Evolutionary conservation across 2,888 invertebrate genomes (phyloP), one percentile per base, ranked within the genome.

Genomic region (Tenthredo livida): DNA sequence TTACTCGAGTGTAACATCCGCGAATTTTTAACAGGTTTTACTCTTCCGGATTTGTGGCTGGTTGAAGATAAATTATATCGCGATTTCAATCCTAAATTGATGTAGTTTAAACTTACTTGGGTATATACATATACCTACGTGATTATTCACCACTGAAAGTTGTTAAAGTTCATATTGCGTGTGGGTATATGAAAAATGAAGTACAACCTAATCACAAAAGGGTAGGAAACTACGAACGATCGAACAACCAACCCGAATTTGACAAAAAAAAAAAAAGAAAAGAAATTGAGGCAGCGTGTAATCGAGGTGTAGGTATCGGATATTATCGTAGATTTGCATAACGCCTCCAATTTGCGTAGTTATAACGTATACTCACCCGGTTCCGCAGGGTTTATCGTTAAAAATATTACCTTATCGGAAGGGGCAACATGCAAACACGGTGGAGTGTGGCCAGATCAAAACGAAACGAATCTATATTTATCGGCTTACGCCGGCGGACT

Each of bases 311-410:
- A 67, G 33, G 67, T 67, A 77, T 29, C 54, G 50, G 33, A 77
- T 77, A 77, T 77, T 17, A 77, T 33, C 33, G 77, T 77, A 77
- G 54, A 77, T 77, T 77, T 77, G 54, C 77, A 77, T 77, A 77
- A 54, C 77, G 50, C 33, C 33, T 54, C 50, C 50, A 29, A 77
- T 54, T 77, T 54, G 25, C 15, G 54, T 47, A 73, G 73, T 43
- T 77, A 33, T 54, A n/a, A 54, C 25, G 47, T 50, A 77, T 17
- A 50, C 75, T 50, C 50, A 33, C 77, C 29, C 43, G 43, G 21
- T 73, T 73, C 73, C 73, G 73, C n/a, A 33, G 50, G 54, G 77
- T 33, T 77, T 77, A 54, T 54, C 47, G 77, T 17, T 54, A 54
- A 29, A 77, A 77, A 77, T 73, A 73, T 73, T 40, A 40, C 77